Evolutionary conservation across 2,113 vertebrate species (phyloP).

Genomic region (Apodemus speciosus): DNA sequence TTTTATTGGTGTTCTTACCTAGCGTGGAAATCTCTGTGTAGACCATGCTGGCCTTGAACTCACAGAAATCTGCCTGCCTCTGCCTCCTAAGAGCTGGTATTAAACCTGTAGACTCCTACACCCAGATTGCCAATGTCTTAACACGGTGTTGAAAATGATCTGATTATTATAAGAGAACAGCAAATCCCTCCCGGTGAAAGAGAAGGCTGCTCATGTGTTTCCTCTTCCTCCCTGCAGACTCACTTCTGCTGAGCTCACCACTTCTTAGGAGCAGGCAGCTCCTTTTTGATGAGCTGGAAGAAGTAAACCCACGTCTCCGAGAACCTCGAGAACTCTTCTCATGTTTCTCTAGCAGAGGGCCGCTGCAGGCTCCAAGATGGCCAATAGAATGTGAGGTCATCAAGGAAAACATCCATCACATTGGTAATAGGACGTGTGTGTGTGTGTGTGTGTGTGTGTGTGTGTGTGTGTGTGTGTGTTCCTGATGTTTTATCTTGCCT

Average conservation of each 20-base stretch:
- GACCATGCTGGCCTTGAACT: background rate
- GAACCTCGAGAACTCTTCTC: constrained; percentile 86
- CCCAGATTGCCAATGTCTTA: background rate
- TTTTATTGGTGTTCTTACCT: background rate
- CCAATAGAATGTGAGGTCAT: constrained; percentile 93
- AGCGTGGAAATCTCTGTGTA: background rate
- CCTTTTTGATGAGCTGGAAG: constrained; percentile 76
- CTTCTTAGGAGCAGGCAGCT: constrained; percentile 87
- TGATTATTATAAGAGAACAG: background rate
- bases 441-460: background rate
- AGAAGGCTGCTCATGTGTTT: background rate
- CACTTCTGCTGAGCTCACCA: constrained; percentile 62
- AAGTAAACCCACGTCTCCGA: constrained; percentile 81
- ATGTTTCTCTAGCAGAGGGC: constrained; percentile 73
- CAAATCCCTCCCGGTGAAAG: background rate
- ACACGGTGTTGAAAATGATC: background rate
- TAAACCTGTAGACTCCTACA: background rate
- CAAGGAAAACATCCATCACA: constrained; percentile 87
- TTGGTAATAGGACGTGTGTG: constrained; percentile 83
- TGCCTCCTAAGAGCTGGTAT: background rate
- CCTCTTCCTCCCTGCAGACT: constrained; percentile 79
- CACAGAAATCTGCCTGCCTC: background rate
- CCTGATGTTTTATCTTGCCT: background rate
- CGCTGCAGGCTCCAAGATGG: constrained; percentile 87
- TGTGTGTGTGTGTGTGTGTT: background rate